Evolutionary conservation across 2,113 vertebrate species (phyloP).

Genomic region (Lonchura striata): DNA sequence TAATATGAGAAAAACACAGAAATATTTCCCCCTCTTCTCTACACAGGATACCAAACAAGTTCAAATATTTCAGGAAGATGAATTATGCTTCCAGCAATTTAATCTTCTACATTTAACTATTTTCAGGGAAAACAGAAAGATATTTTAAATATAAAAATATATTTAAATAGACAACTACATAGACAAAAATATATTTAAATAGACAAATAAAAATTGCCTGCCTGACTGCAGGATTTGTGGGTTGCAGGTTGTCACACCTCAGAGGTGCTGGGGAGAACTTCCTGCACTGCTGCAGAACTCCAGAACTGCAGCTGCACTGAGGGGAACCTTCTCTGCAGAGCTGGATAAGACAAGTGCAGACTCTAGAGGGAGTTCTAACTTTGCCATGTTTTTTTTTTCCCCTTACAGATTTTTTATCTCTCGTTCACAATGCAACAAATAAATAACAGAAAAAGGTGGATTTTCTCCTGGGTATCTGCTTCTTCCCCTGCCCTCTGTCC

Average conservation of each 20-base stretch:
- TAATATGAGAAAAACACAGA: neutral
- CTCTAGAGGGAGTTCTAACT: conserved; percentile 59
- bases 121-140: neutral
- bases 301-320: fast-evolving
- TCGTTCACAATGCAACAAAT: neutral
- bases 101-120: neutral
- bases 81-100: neutral
- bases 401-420: neutral
- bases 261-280: neutral
- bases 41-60: fast-evolving
- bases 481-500: too few relatives aligned
- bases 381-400: neutral
- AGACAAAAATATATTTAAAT: too few relatives aligned
- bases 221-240: neutral
- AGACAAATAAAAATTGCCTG: too few relatives aligned
- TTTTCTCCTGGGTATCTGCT: neutral
- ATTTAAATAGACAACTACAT: too few relatives aligned
- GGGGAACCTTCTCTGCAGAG: neutral
- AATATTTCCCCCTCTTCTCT: neutral
- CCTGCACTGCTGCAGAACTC: neutral
- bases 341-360: neutral
- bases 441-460: neutral
- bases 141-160: neutral
- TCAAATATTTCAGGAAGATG: neutral
- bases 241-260: neutral